These are phyloP conservation scores for Acipenser ruthenus DNA, from an alignment of 2,797 vertebrate species.

Conservation along the genomic window DNA sequence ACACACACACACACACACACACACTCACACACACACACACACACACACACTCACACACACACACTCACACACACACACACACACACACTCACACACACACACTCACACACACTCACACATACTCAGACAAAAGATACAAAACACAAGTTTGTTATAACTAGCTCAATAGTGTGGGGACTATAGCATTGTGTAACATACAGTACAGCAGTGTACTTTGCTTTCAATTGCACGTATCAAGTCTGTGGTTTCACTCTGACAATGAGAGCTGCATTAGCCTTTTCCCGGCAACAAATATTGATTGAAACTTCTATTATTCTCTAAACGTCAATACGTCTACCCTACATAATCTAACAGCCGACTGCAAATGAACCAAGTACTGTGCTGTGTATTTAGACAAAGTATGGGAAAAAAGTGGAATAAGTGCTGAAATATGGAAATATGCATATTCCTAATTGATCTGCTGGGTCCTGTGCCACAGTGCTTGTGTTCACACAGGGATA, in stretches of 20 bases:
- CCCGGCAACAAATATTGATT: constrained; percentile 1
- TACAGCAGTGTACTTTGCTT: neutral
- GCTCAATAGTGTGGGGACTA: neutral
- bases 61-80: no score
- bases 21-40: no score
- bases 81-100: neutral
- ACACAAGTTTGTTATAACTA: no score
- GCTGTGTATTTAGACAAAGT: neutral
- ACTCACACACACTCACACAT: no score
- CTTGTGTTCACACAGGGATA: no score
- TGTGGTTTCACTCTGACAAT: neutral
- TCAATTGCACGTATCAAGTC: neutral
- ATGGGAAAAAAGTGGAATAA: no score
- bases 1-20: no score
- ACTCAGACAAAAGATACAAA: no score
- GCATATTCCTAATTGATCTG: no score
- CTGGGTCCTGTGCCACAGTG: no score
- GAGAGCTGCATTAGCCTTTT: constrained; percentile 4
- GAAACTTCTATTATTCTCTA: constrained; percentile 5
- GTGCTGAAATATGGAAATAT: no score
- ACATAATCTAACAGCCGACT: constrained; percentile 10
- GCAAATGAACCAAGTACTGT: neutral
- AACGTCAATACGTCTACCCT: constrained; percentile 9
- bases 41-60: no score
- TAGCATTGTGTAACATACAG: neutral